Conservation (phyloP, 2,797 vertebrate species). For the Cynodonichthys magdalenae region DNA sequence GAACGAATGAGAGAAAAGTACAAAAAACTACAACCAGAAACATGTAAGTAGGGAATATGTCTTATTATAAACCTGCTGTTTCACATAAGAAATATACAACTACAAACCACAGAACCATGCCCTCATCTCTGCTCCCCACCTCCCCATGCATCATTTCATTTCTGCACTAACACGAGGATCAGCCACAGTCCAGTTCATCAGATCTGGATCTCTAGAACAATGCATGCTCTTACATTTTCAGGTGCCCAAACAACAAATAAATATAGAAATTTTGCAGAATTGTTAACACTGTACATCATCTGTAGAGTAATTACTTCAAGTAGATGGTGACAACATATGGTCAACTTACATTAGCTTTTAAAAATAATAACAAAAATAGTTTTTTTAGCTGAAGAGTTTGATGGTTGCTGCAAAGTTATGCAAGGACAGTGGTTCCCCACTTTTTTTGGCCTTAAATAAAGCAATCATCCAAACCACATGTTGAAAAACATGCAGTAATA, state of each 20-base stretch:
- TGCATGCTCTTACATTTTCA: conserved; percentile 78
- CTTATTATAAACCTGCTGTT: conserved; percentile 55
- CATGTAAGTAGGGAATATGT: conserved; percentile 42
- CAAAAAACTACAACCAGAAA: conserved; percentile 50
- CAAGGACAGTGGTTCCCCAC: conserved; percentile 40
- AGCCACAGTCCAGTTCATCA: conserved; percentile 75
- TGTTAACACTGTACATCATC: conserved; percentile 67
- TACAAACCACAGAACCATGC: conserved; percentile 62
- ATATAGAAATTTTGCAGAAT: conserved; percentile 60
- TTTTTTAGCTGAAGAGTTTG: conserved; percentile 22
- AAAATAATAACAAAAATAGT: conserved; percentile 14
- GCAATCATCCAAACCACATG: neutral
- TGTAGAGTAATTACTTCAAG: conserved; percentile 45
- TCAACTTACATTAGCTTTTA: neutral
- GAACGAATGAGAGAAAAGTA: conserved; percentile 35
- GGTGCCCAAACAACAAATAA: conserved; percentile 59
- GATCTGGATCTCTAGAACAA: conserved; percentile 77
- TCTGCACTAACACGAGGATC: conserved; percentile 76
- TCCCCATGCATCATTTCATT: conserved; percentile 77
- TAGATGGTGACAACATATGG: conserved; percentile 27
- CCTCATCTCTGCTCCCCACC: conserved; percentile 46
- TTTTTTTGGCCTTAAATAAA: neutral
- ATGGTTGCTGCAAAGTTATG: conserved; percentile 23
- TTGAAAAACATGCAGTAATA: neutral
- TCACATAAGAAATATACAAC: conserved; percentile 65